Percentiles rank a stretch among this genome's conserved stretches.
phyloP scores from a whole-genome alignment of 1,140 invertebrate genomes.

The Temnothorax nylanderi region DNA sequence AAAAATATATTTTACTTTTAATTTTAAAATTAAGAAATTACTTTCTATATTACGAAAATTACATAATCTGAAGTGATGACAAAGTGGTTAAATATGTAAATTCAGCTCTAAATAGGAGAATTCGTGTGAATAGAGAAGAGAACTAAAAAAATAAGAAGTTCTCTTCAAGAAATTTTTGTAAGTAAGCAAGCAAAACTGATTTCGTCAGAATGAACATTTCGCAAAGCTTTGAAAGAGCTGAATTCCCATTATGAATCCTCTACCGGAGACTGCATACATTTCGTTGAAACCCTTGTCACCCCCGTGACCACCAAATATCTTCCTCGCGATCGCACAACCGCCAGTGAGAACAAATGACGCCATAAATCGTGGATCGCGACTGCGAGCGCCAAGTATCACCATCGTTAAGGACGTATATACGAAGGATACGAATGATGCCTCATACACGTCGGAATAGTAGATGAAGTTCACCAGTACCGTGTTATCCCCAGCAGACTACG shows the following conservation, averaged over 20 bases:
- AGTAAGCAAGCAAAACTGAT: background rate
- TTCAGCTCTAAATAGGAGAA: background rate
- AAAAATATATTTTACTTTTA: background rate
- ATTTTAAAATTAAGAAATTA: background rate
- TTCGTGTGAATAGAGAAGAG: background rate
- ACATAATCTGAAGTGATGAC: background rate
- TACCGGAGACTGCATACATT: constrained; percentile 58
- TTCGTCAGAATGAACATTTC: constrained; percentile 35
- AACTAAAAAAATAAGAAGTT: background rate
- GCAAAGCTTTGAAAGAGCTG: constrained; percentile 37
- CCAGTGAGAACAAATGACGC: constrained; percentile 52
- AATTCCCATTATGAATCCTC: constrained; percentile 43
- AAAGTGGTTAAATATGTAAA: background rate
- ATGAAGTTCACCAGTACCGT: constrained; percentile 18
- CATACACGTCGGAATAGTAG: constrained; percentile 36
- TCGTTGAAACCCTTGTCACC: constrained; percentile 59
- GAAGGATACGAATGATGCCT: constrained; percentile 57
- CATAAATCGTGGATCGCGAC: constrained; percentile 66
- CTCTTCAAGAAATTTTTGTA: background rate
- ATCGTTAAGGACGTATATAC: constrained; percentile 34
- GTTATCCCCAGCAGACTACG: constrained; percentile 29
- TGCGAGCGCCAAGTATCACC: constrained; percentile 25
- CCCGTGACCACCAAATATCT: constrained; percentile 59
- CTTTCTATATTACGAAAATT: background rate
- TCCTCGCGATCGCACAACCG: constrained; percentile 56